These are phyloP conservation scores for Coptodon bakossiorum DNA, from an alignment of 2,113 vertebrate species.

Conservation along the genomic window DNA sequence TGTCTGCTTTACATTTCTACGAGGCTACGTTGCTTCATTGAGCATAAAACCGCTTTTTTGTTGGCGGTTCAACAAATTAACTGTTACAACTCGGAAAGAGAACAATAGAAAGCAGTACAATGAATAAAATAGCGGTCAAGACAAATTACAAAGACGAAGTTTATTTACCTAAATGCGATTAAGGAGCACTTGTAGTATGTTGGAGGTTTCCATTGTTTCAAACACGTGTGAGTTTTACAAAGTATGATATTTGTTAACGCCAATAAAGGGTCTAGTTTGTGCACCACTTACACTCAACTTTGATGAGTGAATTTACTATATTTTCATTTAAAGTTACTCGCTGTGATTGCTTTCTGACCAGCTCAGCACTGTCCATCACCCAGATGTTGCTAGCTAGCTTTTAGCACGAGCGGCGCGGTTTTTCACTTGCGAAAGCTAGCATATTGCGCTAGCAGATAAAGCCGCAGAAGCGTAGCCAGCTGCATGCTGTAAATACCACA, in stretches of 20 bases:
- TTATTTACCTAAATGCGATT: neutral
- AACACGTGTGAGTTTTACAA: neutral
- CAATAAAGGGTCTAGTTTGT: accelerated
- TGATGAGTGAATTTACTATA: accelerated
- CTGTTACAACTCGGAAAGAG: neutral
- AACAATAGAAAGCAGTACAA: neutral
- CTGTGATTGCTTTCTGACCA: neutral
- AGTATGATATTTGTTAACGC: neutral
- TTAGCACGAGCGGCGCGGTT: slow-evolving; percentile 10
- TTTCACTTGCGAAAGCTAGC: slow-evolving; percentile 2
- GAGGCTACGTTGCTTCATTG: neutral
- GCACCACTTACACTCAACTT: neutral
- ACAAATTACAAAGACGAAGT: neutral
- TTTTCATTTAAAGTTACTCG: neutral
- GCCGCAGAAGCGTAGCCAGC: neutral
- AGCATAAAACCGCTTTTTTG: neutral
- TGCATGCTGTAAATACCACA: neutral
- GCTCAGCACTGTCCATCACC: neutral
- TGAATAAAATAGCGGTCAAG: neutral
- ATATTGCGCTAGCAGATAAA: neutral
- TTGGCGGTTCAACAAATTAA: neutral
- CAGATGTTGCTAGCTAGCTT: neutral
- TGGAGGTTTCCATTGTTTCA: slow-evolving; percentile 2
- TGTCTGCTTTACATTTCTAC: neutral
- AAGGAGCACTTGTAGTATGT: neutral